Conservation (phyloP, 1,140 invertebrate genomes). For the Myzus persicae region DNA sequence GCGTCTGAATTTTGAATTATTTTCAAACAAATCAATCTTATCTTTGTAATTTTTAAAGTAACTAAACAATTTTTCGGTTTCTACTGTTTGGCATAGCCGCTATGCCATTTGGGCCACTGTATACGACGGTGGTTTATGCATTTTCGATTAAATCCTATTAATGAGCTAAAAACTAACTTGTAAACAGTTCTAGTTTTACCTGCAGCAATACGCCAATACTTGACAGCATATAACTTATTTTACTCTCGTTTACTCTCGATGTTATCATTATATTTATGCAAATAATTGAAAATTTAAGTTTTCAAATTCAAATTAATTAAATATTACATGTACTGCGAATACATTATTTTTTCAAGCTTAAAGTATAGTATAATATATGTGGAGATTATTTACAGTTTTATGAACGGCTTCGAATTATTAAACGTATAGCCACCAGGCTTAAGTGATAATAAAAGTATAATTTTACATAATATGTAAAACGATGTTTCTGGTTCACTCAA, state of each 20-base stretch:
- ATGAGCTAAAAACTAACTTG: not conserved
- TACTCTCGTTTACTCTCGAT: not conserved
- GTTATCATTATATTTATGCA: not conserved
- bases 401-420: not conserved
- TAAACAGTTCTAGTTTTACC: too few relatives aligned
- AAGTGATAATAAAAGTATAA: not conserved
- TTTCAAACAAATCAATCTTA: not conserved
- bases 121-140: not conserved
- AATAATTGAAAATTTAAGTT: not conserved
- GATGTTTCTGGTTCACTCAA: not conserved
- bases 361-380: not conserved
- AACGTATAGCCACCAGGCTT: not conserved
- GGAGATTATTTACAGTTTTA: not conserved
- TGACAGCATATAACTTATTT: not conserved
- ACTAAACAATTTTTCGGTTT: not conserved
- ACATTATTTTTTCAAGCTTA: not conserved
- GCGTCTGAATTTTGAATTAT: not conserved
- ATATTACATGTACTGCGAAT: not conserved
- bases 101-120: not conserved
- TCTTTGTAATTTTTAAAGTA: not conserved
- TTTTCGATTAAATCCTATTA: not conserved
- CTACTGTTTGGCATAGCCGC: not conserved
- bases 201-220: not conserved
- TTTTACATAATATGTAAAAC: not conserved
- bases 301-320: not conserved